A percentile compares a stretch with the other conserved stretches of the same genome.
phyloP scores from a whole-genome alignment of 2,113 vertebrate genomes.

The Himantopus leucocephalus region DNA sequence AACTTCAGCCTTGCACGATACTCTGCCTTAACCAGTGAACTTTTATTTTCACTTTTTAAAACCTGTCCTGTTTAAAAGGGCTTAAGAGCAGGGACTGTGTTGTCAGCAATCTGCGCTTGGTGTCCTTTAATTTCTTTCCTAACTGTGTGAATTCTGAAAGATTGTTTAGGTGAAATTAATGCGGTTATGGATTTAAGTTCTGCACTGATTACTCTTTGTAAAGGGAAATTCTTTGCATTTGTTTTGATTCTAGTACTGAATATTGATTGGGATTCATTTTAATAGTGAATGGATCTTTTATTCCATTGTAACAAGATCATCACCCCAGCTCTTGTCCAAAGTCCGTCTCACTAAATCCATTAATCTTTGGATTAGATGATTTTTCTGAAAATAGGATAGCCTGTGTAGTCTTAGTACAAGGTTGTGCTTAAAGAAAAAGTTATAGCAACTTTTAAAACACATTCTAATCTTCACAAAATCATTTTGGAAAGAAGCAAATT shows the following conservation, averaged over 20 bases:
- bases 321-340: neutral
- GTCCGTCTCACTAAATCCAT: neutral
- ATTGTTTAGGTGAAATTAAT: neutral
- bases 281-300: slow-evolving; percentile 29
- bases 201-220: neutral
- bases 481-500: neutral
- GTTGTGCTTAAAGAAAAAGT: neutral
- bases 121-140: neutral
- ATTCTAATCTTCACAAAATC: neutral
- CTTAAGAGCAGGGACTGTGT: neutral
- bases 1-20: neutral
- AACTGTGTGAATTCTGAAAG: neutral
- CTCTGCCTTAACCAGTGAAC: neutral
- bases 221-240: neutral
- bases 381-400: neutral
- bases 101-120: neutral
- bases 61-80: neutral
- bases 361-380: neutral
- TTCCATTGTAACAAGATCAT: slow-evolving; percentile 19
- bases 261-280: slow-evolving; percentile 24
- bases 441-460: neutral
- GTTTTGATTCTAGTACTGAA: slow-evolving; percentile 14
- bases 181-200: slow-evolving; percentile 16
- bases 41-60: neutral
- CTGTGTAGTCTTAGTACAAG: neutral